These are phyloP conservation scores for Melanotaenia boesemani DNA, from an alignment of 2,797 vertebrate genomes.

Conservation along the genomic window DNA sequence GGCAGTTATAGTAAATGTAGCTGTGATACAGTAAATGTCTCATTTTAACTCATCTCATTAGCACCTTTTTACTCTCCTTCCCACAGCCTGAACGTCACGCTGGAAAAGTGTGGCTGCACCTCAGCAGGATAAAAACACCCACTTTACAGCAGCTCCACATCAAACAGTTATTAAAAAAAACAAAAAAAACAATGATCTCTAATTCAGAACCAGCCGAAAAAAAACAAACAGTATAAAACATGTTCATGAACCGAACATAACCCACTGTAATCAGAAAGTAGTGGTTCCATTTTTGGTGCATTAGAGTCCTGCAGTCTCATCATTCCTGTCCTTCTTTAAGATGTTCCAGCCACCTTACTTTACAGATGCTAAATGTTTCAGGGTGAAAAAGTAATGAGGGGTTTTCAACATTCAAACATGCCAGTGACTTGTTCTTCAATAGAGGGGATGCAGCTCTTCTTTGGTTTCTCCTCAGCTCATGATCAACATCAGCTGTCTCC, in stretches of 20 bases:
- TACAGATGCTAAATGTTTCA: conserved; percentile 10
- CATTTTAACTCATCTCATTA: conserved; percentile 21
- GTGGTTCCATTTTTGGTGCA: conserved; percentile 37
- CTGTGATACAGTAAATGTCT: neutral
- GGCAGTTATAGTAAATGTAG: neutral
- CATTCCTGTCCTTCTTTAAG: conserved; percentile 31
- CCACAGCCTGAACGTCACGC: conserved; percentile 3
- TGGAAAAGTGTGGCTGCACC: neutral
- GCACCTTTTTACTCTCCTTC: conserved; percentile 22
- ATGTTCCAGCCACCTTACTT: conserved; percentile 69
- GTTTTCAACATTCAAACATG: conserved; percentile 48
- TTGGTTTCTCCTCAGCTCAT: conserved; percentile 50
- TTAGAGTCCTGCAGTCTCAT: conserved; percentile 7
- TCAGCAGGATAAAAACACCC: conserved; percentile 1
- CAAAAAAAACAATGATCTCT: conserved; percentile 18
- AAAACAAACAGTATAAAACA: conserved; percentile 17
- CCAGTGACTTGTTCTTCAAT: neutral
- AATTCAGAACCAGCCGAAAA: conserved; percentile 18
- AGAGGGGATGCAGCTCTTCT: conserved; percentile 29
- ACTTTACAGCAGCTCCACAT: neutral
- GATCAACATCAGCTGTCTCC: conserved; percentile 12
- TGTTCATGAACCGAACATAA: conserved; percentile 12
- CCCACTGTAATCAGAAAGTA: conserved; percentile 16
- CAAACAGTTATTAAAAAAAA: conserved; percentile 11
- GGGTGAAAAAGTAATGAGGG: conserved; percentile 12